phyloP scores from a whole-genome alignment of 2,113 vertebrate genomes.

The Corythaixoides concolor region DNA sequence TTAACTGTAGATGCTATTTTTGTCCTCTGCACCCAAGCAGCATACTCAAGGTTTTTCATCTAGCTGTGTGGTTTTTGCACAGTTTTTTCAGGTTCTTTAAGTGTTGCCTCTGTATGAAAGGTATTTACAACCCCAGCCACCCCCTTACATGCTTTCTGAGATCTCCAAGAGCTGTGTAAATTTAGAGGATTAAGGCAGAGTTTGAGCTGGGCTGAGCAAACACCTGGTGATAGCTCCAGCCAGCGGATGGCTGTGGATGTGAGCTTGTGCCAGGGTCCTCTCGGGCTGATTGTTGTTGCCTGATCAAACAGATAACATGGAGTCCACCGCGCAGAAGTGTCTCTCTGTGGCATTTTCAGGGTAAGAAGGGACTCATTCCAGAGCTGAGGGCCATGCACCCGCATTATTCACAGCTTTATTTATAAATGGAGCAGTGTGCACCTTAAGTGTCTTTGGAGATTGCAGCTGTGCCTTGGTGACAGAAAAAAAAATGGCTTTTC shows the following conservation, averaged over 20 bases:
- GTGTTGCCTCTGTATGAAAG: neutral
- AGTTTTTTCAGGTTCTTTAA: neutral
- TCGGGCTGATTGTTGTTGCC: neutral
- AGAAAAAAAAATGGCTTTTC: neutral
- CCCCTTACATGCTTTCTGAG: neutral
- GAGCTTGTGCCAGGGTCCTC: neutral
- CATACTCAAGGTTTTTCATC: neutral
- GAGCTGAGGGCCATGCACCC: neutral
- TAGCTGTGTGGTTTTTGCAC: neutral
- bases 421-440: neutral
- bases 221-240: neutral
- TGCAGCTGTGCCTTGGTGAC: neutral
- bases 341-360: neutral
- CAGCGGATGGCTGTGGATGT: neutral
- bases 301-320: neutral
- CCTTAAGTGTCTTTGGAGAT: neutral
- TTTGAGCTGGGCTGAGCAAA: constrained; percentile 40
- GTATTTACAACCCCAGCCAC: neutral
- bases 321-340: neutral
- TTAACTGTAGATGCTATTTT: neutral
- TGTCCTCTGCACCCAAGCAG: neutral
- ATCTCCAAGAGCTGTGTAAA: constrained; percentile 13
- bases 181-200: constrained; percentile 11
- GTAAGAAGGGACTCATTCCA: neutral
- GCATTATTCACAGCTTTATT: neutral